Base-by-base conservation (phyloP, 2,797 vertebrate species). In the Crenichthys baileyi region DNA sequence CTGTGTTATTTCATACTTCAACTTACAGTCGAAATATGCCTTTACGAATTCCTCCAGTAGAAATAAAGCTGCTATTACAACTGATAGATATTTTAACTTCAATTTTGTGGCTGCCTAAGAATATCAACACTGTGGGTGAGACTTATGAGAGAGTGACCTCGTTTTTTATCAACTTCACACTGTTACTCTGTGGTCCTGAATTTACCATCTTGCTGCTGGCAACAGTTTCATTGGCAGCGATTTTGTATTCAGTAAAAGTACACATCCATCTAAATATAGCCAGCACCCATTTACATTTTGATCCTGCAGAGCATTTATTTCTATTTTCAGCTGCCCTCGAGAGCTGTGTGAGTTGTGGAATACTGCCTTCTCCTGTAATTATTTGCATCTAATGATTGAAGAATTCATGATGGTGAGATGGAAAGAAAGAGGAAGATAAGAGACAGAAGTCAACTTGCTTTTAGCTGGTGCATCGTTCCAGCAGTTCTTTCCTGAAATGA, bases 241-340 rank as follows among this genome's bases (percentile, higher is more conserved):
- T 83, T 81, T 78, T 39, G 55, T 41, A 83, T 92, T 91, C 85
- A 83, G 86, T 77, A 58, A 71, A 83, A 80, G 68, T 78, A 88
- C 85, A 77, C 79, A 83, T 87, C 53, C 82, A 87, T 91, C 91
- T 81, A 91, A 88, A 91, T 84, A 86, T 88, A 92, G 83, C 82
- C 68, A 0, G 26, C 79, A 75, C 72, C 79, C 63, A 73, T 88
- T 86, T 44, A 50, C 67, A 31, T 85, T 90, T 84, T 79, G 77
- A 87, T 91, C 89, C 88, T 90, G 90, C 0, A 20, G 46, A 12
- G 55, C 39, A 91, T 93, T 90, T 89, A 86, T 86, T 88, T 93
- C 90, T 89, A 93, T 91, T 90, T 91, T 70, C 63, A 6, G 85
- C 84, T 82, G 84, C 90, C 90, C 86, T 1, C 44, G 86, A 90